These are phyloP conservation scores for Eupeodes luniger DNA, from an alignment of 2,888 invertebrate species.

Conservation along the genomic window DNA sequence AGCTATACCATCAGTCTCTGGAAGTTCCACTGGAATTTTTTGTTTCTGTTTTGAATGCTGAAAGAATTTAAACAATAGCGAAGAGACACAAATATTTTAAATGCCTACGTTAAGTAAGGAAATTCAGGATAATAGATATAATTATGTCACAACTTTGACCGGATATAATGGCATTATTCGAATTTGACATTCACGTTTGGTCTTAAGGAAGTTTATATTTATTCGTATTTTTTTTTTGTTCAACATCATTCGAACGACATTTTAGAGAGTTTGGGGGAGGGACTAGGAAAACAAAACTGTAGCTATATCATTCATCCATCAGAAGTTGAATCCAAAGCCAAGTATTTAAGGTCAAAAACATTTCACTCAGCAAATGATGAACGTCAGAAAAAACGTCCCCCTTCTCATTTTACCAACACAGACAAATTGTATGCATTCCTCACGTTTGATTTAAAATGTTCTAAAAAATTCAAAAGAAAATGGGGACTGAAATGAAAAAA, in stretches of 20 bases:
- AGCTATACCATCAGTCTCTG: not conserved
- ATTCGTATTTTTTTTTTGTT: slow-evolving; percentile 11
- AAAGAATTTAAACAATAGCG: not conserved
- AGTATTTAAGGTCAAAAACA: slow-evolving; percentile 31
- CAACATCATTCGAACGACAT: not conserved
- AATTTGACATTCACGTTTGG: slow-evolving; percentile 51
- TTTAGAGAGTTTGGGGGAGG: not conserved
- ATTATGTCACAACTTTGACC: slow-evolving; percentile 71
- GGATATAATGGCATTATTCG: slow-evolving; percentile 54
- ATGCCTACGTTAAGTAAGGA: slow-evolving; percentile 40
- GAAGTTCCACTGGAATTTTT: not conserved
- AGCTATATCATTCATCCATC: not conserved
- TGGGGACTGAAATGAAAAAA: not conserved
- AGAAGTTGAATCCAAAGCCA: not conserved
- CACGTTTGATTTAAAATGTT: slow-evolving; percentile 28
- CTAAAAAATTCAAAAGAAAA: slow-evolving; percentile 15
- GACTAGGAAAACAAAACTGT: not conserved
- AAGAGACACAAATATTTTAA: slow-evolving; percentile 34
- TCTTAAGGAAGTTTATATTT: not conserved
- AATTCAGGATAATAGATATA: slow-evolving; percentile 65
- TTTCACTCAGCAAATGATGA: not conserved
- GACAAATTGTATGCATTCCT: not conserved
- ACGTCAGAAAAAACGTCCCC: not conserved
- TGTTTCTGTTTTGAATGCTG: not conserved
- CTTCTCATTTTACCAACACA: not conserved